Evolutionary conservation across 1,140 invertebrate species (phyloP), one percentile per base, ranked within the genome.

Genomic region (Conopomorpha cramerella): DNA sequence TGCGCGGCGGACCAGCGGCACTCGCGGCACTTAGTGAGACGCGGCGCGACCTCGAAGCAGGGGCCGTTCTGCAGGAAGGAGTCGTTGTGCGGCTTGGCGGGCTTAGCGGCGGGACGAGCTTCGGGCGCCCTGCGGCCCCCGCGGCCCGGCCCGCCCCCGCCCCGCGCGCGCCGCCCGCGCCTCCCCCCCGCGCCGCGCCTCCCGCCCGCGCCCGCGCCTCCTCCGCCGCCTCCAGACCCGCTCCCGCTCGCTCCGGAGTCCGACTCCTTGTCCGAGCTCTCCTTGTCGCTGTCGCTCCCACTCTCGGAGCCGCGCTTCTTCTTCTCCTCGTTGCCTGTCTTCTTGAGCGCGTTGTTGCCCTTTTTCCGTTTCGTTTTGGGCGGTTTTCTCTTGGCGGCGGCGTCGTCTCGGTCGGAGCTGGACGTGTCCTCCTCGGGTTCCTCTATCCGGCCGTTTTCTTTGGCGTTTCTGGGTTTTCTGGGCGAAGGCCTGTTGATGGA

Each of bases 41-140:
- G 91, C 2, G 91, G 89, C 11, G 91, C 91, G 6, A 92, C 88
- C 52, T 93, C 91, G 73, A 85, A 90, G 72, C 93, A 96, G 2
- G 90, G 83, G n/a, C 88, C 90, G 65, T 94, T 91, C 63, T 92
- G 90, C 23, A 95, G 76, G 81, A 95, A 96, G 44, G 89, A 91
- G 53, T 93, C 88, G 7, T 88, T 84, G 15, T 86, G 85, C 59
- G 87, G 90, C 55, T 88, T 90, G 38, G 92, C 74, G 42, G 85
- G 83, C 36, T 84, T 81, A 43, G 90, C 78, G 18, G 87, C 87
- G 84, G 59, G 85, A 88, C 46, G 82, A 79, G 17, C 80, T 78
- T 30, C 86, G 85, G 45, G 84, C 82, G 39, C 82, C 78, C 40
- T 81, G 42, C 14, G 53, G 30, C 1, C 58, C 51, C 11, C 47